These are phyloP conservation scores for Loxodonta africana DNA, from an alignment of 2,113 vertebrate genomes.

Conservation along the genomic window DNA sequence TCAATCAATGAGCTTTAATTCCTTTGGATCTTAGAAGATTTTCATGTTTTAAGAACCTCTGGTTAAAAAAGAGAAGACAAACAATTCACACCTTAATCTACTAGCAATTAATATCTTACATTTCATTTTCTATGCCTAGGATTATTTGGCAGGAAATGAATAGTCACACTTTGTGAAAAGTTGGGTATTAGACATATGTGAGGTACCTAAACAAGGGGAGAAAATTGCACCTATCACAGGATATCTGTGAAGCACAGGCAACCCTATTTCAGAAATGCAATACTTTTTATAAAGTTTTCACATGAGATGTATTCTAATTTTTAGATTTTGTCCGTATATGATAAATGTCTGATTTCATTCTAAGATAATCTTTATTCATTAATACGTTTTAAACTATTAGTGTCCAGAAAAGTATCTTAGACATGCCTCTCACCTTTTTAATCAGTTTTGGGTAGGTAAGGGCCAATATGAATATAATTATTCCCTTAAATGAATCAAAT, in stretches of 20 bases:
- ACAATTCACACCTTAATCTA: constrained; percentile 37
- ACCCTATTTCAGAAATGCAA: neutral
- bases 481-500: constrained; percentile 2
- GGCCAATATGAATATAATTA: neutral
- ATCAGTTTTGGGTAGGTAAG: neutral
- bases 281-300: neutral
- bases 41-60: neutral
- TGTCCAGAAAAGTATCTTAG: neutral
- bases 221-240: neutral
- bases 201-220: neutral
- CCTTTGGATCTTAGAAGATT: constrained; percentile 6
- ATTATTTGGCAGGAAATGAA: constrained; percentile 39
- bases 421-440: neutral
- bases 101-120: neutral
- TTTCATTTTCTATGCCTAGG: constrained; percentile 25
- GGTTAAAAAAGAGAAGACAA: constrained; percentile 34
- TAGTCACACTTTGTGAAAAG: constrained; percentile 22
- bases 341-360: neutral
- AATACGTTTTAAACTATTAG: constrained; percentile 41
- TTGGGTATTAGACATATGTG: neutral
- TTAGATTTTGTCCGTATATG: neutral
- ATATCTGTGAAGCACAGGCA: neutral
- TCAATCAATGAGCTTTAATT: constrained; percentile 14
- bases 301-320: neutral
- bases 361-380: neutral